Conservation (phyloP, 2,888 invertebrate species). For the Scaptodrosophila latifasciaeformis region DNA sequence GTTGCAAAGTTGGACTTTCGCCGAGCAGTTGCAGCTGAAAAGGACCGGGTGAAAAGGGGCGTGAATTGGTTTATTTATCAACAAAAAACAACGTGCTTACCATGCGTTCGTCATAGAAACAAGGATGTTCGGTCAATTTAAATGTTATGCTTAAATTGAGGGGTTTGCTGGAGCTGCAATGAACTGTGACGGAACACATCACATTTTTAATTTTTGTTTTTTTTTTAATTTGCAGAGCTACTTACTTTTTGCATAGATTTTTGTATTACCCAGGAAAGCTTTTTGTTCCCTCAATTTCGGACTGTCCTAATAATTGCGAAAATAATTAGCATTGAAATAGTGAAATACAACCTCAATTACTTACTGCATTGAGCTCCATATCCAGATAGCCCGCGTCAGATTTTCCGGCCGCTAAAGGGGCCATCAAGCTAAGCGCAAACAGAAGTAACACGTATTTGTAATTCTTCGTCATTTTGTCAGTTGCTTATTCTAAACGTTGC, state of each 20-base stretch:
- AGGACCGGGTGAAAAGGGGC: too few relatives aligned
- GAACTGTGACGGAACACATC: conserved; percentile 70
- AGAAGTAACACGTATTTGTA: neutral
- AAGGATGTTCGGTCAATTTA: conserved; percentile 77
- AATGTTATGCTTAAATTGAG: conserved; percentile 76
- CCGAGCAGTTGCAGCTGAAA: conserved; percentile 39
- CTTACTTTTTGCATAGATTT: conserved; percentile 83
- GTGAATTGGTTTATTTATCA: too few relatives aligned
- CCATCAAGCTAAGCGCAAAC: conserved; percentile 35
- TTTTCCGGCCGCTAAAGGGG: conserved; percentile 20
- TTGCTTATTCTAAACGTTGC: neutral
- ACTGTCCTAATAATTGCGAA: conserved; percentile 38
- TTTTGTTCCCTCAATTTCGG: conserved; percentile 74
- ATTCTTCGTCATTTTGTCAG: neutral
- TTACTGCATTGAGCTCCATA: conserved; percentile 78
- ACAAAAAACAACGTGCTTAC: too few relatives aligned
- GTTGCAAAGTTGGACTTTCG: conserved; percentile 23
- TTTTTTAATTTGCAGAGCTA: too few relatives aligned
- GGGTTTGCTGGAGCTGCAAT: conserved; percentile 74
- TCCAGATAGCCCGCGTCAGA: conserved; percentile 82
- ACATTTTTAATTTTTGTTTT: conserved; percentile 28
- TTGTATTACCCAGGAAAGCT: conserved; percentile 82
- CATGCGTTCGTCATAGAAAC: conserved; percentile 76
- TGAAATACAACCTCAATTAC: neutral
- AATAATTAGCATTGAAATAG: neutral